Evolutionary conservation across 2,113 vertebrate species (phyloP).

Genomic region (Raphicerus campestris): DNA sequence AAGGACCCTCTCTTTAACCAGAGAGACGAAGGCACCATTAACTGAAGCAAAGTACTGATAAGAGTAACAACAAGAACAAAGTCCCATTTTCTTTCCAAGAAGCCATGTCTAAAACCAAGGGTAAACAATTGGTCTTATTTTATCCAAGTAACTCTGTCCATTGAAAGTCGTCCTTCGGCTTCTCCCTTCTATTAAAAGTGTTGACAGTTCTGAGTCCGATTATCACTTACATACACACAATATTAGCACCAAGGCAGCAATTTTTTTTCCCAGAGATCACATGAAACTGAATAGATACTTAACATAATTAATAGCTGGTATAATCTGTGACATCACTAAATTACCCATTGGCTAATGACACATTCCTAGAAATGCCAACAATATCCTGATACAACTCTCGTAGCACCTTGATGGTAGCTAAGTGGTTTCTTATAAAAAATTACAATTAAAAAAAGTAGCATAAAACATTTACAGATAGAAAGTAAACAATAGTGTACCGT

Average conservation of each 20-base stretch:
- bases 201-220: slow-evolving; percentile 66
- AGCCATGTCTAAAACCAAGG: neutral
- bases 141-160: slow-evolving; percentile 9
- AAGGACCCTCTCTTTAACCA: neutral
- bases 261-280: slow-evolving; percentile 78
- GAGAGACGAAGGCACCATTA: slow-evolving; percentile 20
- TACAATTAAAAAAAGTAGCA: slow-evolving; percentile 49
- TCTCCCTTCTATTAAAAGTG: slow-evolving; percentile 48
- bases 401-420: slow-evolving; percentile 81
- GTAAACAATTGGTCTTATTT: neutral
- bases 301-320: slow-evolving; percentile 73
- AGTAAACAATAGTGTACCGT: slow-evolving; percentile 86
- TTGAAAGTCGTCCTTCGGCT: neutral
- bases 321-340: slow-evolving; percentile 67
- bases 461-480: slow-evolving; percentile 79
- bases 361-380: slow-evolving; percentile 76
- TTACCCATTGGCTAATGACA: slow-evolving; percentile 69
- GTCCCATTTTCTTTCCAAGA: neutral
- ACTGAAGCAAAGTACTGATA: neutral
- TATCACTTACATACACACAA: slow-evolving; percentile 75
- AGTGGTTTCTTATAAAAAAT: slow-evolving; percentile 44
- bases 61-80: neutral
- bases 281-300: slow-evolving; percentile 75
- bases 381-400: slow-evolving; percentile 70
- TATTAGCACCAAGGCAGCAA: slow-evolving; percentile 83